Base-by-base conservation (phyloP, 2,797 vertebrate genomes). In the Nothura maculosa region DNA sequence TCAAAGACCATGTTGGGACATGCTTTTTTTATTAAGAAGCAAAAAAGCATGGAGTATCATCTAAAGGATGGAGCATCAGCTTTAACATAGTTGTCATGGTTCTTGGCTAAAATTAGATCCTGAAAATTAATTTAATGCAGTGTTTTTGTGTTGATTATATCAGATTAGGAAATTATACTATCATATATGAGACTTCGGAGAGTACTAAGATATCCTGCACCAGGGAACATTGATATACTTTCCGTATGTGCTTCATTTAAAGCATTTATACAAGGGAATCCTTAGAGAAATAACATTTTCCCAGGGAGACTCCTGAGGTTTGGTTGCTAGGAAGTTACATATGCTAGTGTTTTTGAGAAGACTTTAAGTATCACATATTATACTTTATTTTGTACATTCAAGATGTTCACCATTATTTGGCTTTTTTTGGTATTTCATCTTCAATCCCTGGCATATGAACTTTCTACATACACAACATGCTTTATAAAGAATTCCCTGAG, bases 311-410 rank as follows among this genome's bases (percentile, higher is more conserved):
- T 97, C 97, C 91, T 90, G 97, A 97, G 97, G 90, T 91, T 95
- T 96, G 96, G 97, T 98, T 98, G 97, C 97, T 97, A 98, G 95
- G 97, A 98, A 96, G 96, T 96, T 97, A 97, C 96, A 96, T 97
- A 97, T 97, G 96, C 95, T 96, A 90, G 92, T 96, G 91, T 93
- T 97, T 97, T 97, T 97, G 97, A 98, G 97, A 97, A 97, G 97
- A 97, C 97, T 97, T 97, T 97, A 98, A 98, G 90, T 95, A 97
- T 96, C 95, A 93, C 96, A 93, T 96, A 96, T 97, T 97, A 96
- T 97, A 98, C 97, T 96, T 97, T 97, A 96, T 97, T 97, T 96
- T 95, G 95, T 89, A 81, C 85, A 91, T 93, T 97, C 96, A 97
- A 83, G 75, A 96, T 94, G 80, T 93, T 97, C 96, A 89, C 91